Percentiles rank a stretch among this genome's conserved stretches.
Conservation (phyloP, 2,888 invertebrate genomes). For the Eupithecia centaureata region DNA sequence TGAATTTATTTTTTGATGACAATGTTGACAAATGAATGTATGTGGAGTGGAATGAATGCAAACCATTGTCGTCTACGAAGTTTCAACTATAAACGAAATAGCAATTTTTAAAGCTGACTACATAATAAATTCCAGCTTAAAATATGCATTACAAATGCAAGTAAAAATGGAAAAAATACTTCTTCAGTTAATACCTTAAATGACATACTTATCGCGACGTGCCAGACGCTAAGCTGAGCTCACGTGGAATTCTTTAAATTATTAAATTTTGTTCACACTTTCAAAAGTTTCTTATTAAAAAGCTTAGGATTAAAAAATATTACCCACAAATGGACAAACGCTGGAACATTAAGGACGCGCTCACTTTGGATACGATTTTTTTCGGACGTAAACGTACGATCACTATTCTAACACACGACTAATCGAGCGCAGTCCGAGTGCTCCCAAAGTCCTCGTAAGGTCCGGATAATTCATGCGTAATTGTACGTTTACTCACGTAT, state of each 20-base stretch:
- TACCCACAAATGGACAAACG: too few relatives aligned
- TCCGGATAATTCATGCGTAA: too few relatives aligned
- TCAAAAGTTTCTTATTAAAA: background rate
- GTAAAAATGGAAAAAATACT: conserved; percentile 10
- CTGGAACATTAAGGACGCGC: too few relatives aligned
- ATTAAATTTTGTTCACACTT: conserved; percentile 13
- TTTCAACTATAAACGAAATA: background rate
- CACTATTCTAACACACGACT: too few relatives aligned
- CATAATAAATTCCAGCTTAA: background rate
- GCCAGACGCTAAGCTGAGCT: conserved; percentile 49
- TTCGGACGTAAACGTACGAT: too few relatives aligned
- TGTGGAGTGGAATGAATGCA: background rate
- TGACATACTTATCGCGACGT: conserved; percentile 58
- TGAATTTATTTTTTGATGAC: too few relatives aligned
- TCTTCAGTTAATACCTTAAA: conserved; percentile 42
- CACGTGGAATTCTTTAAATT: conserved; percentile 24
- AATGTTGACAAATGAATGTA: too few relatives aligned
- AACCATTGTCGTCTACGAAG: background rate
- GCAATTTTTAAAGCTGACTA: background rate
- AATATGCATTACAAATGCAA: conserved; percentile 10
- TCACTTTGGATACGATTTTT: too few relatives aligned
- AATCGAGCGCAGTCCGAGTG: too few relatives aligned
- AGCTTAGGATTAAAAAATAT: background rate
- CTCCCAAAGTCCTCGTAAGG: too few relatives aligned
- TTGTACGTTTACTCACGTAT: too few relatives aligned